Percentiles rank a stretch among this genome's conserved stretches.
These are phyloP conservation scores for Rhagophthalmus giganteus DNA, from an alignment of 2,888 invertebrate species.

Conservation along the genomic window DNA sequence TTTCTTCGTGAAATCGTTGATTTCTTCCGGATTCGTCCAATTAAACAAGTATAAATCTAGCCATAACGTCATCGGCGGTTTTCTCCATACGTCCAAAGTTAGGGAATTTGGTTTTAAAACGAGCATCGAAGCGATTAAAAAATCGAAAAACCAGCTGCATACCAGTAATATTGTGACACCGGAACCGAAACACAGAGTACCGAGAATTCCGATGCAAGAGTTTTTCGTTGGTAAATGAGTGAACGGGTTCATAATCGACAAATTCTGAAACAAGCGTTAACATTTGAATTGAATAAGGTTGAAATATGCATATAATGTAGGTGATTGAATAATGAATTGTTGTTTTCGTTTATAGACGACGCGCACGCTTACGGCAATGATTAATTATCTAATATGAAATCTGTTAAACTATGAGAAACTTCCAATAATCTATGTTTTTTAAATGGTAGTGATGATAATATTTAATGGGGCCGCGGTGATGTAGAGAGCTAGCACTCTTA, in stretches of 20 bases:
- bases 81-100: constrained; percentile 69
- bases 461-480: too few relatives aligned
- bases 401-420: too few relatives aligned
- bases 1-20: constrained; percentile 59
- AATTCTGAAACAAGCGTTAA: constrained; percentile 11
- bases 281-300: too few relatives aligned
- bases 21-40: constrained; percentile 77
- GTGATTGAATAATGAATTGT: too few relatives aligned
- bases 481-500: too few relatives aligned
- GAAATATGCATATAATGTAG: too few relatives aligned
- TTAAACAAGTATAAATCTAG: constrained; percentile 75
- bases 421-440: too few relatives aligned
- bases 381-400: too few relatives aligned
- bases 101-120: constrained; percentile 18
- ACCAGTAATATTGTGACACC: constrained; percentile 32
- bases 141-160: constrained; percentile 29
- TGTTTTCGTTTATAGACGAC: too few relatives aligned
- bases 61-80: constrained; percentile 64
- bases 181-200: constrained; percentile 20
- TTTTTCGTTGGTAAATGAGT: constrained; percentile 1
- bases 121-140: constrained; percentile 14
- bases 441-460: too few relatives aligned
- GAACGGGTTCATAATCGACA: constrained; percentile 11
- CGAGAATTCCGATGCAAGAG: constrained; percentile 9
- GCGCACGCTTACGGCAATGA: too few relatives aligned